Conservation (phyloP, 1,140 invertebrate genomes). For the Prorops nasuta region DNA sequence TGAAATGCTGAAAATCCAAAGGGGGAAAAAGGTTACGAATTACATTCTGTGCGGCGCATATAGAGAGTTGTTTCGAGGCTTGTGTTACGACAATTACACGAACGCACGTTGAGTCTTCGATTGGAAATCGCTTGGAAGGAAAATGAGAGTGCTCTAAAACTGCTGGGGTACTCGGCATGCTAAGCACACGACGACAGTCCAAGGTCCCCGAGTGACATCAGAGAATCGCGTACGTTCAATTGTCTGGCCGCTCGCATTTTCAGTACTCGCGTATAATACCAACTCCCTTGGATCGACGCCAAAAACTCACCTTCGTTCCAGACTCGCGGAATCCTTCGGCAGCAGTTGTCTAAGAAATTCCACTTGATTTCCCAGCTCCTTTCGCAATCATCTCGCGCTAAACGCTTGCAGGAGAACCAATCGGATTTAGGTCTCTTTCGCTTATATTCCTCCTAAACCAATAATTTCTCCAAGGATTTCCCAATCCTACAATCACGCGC, state of each 20-base stretch:
- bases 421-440: too few relatives aligned
- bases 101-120: not conserved
- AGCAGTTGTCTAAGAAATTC: not conserved
- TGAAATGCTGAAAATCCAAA: too few relatives aligned
- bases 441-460: too few relatives aligned
- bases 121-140: slow-evolving; percentile 23
- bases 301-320: slow-evolving; percentile 4
- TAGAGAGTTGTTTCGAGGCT: not conserved
- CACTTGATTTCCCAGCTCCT: too few relatives aligned
- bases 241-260: slow-evolving; percentile 10
- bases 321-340: not conserved
- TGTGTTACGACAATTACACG: not conserved
- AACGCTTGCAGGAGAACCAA: too few relatives aligned
- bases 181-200: slow-evolving; percentile 10
- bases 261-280: slow-evolving; percentile 19
- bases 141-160: slow-evolving; percentile 26
- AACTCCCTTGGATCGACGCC: slow-evolving; percentile 16
- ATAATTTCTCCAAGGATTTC: too few relatives aligned
- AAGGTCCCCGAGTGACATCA: slow-evolving; percentile 30
- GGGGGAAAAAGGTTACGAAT: too few relatives aligned
- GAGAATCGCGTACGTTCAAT: not conserved
- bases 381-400: too few relatives aligned
- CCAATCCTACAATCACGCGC: too few relatives aligned
- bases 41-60: not conserved
- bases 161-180: slow-evolving; percentile 19